These are phyloP conservation scores for Eilema caniola DNA, from an alignment of 2,888 invertebrate genomes.

Conservation along the genomic window DNA sequence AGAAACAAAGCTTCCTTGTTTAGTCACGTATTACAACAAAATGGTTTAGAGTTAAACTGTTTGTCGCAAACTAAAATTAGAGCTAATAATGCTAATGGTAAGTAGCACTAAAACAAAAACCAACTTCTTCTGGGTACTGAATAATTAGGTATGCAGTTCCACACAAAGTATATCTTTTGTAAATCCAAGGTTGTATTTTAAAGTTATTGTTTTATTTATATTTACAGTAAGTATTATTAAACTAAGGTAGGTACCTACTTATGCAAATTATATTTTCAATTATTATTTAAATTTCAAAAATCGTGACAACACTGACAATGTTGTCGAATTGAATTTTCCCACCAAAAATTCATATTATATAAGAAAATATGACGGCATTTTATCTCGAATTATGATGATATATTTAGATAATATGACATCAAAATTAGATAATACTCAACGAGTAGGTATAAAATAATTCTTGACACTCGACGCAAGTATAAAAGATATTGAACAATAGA, in stretches of 20 bases:
- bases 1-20: constrained; percentile 49
- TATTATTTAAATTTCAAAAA: no score
- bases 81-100: constrained; percentile 38
- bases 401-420: neutral
- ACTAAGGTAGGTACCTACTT: neutral
- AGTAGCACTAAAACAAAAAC: neutral
- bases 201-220: neutral
- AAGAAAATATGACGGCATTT: neutral
- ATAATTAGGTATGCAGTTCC: constrained; percentile 8
- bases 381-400: neutral
- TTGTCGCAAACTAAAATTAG: constrained; percentile 41
- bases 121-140: no score
- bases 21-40: constrained; percentile 49
- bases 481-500: neutral
- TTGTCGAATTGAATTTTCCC: no score
- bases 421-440: neutral
- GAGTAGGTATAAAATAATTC: neutral
- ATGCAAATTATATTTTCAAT: neutral
- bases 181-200: neutral
- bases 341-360: no score
- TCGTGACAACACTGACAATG: no score
- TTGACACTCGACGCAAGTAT: no score
- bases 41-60: constrained; percentile 24
- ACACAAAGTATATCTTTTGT: neutral
- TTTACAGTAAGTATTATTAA: neutral